These are phyloP conservation scores for Buceros bicornis DNA, from an alignment of 2,797 vertebrate genomes.

Conservation along the genomic window DNA sequence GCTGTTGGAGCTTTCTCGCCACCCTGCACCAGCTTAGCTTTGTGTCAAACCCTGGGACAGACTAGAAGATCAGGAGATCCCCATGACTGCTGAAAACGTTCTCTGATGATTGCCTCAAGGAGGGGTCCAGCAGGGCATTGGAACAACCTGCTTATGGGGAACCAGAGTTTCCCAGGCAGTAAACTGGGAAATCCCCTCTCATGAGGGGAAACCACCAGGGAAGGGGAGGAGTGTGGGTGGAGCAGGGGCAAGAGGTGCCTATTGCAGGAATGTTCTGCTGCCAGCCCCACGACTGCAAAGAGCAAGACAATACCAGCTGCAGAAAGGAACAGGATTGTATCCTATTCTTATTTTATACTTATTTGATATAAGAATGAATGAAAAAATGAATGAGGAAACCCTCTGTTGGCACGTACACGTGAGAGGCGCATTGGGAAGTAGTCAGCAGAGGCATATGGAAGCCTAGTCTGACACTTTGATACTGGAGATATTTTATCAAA, in stretches of 20 bases:
- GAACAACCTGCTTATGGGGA: neutral
- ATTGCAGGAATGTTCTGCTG: neutral
- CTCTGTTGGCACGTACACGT: neutral
- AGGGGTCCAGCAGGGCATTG: too few relatives aligned
- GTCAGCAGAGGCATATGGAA: neutral
- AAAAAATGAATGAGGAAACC: neutral
- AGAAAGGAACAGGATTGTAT: neutral
- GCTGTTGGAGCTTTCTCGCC: neutral
- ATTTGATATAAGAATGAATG: neutral
- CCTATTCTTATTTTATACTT: neutral
- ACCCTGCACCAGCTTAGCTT: neutral
- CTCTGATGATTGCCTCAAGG: too few relatives aligned
- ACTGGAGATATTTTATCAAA: neutral
- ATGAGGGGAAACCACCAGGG: neutral
- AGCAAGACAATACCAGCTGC: neutral
- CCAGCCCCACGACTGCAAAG: rapidly evolving
- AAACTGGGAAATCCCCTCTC: neutral
- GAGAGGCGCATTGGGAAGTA: neutral
- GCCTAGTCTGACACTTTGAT: neutral
- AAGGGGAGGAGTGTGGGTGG: neutral
- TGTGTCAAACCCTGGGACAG: neutral
- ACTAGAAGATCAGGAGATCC: neutral
- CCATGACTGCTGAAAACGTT: too few relatives aligned
- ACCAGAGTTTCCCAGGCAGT: neutral
- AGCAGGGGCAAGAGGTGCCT: neutral